A percentile compares a stretch with the other conserved stretches of the same genome.
phyloP scores from a whole-genome alignment of 2,888 invertebrate species.

The Cryptocephalus moraei region DNA sequence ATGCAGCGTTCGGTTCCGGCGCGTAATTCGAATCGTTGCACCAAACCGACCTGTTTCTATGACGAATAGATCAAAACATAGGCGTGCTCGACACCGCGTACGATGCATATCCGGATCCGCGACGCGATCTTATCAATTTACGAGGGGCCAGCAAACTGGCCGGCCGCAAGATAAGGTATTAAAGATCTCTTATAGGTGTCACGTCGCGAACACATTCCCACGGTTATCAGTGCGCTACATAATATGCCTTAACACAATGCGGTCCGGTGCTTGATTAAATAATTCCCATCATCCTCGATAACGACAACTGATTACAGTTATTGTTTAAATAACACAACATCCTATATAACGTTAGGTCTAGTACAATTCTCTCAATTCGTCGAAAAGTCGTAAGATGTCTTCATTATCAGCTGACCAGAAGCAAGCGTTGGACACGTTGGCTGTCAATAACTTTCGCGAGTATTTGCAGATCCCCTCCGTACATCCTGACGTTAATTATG shows the following conservation, averaged over 20 bases:
- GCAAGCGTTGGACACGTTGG: slow-evolving; percentile 28
- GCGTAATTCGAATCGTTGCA: slow-evolving; percentile 12
- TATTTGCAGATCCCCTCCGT: slow-evolving; percentile 81
- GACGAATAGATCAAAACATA: slow-evolving; percentile 7
- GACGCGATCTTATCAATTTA: background rate
- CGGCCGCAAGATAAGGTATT: slow-evolving; percentile 1
- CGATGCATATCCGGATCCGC: too few species aligned
- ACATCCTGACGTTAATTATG: slow-evolving; percentile 78
- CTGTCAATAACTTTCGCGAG: slow-evolving; percentile 62
- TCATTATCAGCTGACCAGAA: slow-evolving; percentile 31
- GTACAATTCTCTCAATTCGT: slow-evolving; percentile 2
- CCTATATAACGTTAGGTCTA: background rate
- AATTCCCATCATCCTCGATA: slow-evolving; percentile 10
- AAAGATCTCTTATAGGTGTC: slow-evolving; percentile 2
- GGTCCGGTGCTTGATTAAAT: slow-evolving; percentile 9
- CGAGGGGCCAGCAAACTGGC: background rate
- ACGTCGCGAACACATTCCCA: slow-evolving; percentile 1
- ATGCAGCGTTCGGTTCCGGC: slow-evolving; percentile 7
- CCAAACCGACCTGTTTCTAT: slow-evolving; percentile 8
- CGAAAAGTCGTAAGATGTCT: slow-evolving; percentile 27
- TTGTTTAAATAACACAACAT: background rate
- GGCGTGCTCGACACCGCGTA: too few species aligned
- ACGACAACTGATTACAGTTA: background rate
- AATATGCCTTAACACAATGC: slow-evolving; percentile 4
- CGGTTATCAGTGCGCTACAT: background rate